A percentile compares a stretch with the other conserved stretches of the same genome.
These are phyloP conservation scores for Grus americana DNA, from an alignment of 2,113 vertebrate genomes.

Conservation along the genomic window DNA sequence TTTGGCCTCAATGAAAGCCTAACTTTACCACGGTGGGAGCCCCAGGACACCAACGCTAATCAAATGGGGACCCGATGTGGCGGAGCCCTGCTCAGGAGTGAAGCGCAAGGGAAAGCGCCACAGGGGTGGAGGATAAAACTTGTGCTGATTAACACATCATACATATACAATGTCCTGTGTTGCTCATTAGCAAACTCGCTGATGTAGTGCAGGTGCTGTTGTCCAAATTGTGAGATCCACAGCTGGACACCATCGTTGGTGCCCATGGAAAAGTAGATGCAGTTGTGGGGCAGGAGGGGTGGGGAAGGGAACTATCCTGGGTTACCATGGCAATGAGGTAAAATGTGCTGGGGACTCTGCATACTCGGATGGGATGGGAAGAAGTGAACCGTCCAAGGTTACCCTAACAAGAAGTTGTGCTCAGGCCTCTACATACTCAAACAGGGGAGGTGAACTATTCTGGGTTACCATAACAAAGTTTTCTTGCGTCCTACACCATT, in stretches of 20 bases:
- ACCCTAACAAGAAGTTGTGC: background rate
- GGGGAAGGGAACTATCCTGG: background rate
- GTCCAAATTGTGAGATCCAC: background rate
- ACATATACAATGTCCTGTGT: background rate
- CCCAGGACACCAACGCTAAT: fast-evolving
- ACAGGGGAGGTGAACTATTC: background rate
- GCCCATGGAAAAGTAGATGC: background rate
- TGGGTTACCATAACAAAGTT: background rate
- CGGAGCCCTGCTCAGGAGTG: background rate
- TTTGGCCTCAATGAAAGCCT: background rate
- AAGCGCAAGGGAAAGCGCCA: background rate
- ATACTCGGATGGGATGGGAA: background rate
- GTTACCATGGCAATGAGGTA: background rate
- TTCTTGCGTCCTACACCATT: fast-evolving
- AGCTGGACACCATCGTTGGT: fast-evolving
- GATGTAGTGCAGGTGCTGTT: background rate
- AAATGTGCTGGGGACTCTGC: background rate
- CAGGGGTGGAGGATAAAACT: no score
- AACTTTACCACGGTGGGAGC: fast-evolving
- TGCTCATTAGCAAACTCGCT: background rate
- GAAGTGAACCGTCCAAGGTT: background rate
- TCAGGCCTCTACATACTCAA: background rate
- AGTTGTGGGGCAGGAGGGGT: fast-evolving
- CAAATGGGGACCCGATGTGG: fast-evolving
- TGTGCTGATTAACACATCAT: background rate